Evolutionary conservation across 2,113 vertebrate genomes (phyloP).

Genomic region (Gnathonemus longibarbis): DNA sequence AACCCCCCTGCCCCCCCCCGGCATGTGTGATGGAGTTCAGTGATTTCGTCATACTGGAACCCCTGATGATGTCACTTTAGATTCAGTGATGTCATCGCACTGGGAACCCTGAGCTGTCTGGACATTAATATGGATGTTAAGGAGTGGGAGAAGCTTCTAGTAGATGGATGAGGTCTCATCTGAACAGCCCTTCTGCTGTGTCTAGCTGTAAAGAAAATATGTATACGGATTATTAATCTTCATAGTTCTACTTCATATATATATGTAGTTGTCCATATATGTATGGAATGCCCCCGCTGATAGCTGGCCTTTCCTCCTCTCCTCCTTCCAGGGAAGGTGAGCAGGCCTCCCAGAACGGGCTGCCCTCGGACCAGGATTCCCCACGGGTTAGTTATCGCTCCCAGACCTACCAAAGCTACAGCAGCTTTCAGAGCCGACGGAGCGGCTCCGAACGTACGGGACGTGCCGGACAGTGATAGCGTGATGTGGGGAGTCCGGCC

Average conservation of each 20-base stretch:
- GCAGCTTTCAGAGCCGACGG: constrained; percentile 86
- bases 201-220: neutral
- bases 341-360: constrained; percentile 80
- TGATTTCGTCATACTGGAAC: neutral
- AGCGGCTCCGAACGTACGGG: constrained; percentile 62
- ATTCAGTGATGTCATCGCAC: neutral
- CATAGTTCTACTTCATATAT: neutral
- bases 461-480: constrained; percentile 64
- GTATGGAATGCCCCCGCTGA: neutral
- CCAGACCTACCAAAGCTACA: constrained; percentile 93
- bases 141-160: neutral
- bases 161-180: neutral
- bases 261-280: neutral
- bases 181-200: neutral
- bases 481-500: neutral
- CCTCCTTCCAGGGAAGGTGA: constrained; percentile 61
- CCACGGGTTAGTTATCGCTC: constrained; percentile 99
- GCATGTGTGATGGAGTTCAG: neutral
- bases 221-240: neutral
- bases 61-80: neutral
- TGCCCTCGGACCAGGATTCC: constrained; percentile 86
- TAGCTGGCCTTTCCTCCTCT: neutral
- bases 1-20: neutral
- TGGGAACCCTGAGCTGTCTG: neutral
- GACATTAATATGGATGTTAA: neutral